These are phyloP conservation scores for Microtus oregoni DNA, from an alignment of 2,113 vertebrate species.

Conservation along the genomic window DNA sequence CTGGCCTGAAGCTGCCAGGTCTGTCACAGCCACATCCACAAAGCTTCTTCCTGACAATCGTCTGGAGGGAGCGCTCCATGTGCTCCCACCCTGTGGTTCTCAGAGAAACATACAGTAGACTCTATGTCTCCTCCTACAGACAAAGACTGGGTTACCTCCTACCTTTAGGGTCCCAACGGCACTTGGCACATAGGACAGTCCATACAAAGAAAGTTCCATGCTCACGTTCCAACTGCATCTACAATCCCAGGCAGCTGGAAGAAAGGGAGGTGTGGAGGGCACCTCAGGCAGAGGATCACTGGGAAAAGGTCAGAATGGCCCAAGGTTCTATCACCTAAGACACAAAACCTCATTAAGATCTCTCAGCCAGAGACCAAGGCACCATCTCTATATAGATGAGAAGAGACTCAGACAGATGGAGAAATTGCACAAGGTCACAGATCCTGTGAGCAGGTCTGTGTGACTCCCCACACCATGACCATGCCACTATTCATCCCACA, in stretches of 20 bases:
- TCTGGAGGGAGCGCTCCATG: background rate
- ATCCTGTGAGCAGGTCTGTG: background rate
- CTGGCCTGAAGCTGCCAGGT: background rate
- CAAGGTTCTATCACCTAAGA: background rate
- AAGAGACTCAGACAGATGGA: background rate
- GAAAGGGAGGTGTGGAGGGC: too few relatives aligned
- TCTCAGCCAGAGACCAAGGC: background rate
- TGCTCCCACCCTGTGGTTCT: background rate
- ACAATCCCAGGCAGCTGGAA: slow-evolving; percentile 18
- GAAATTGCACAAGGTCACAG: background rate
- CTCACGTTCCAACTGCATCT: background rate
- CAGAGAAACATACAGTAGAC: background rate
- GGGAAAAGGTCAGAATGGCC: background rate
- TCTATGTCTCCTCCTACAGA: background rate
- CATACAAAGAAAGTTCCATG: background rate
- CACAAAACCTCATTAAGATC: background rate
- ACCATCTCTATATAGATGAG: background rate
- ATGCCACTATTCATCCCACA: background rate
- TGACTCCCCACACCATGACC: background rate
- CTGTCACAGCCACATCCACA: background rate
- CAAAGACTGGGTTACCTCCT: background rate
- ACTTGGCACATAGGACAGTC: background rate
- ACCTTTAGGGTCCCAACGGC: background rate
- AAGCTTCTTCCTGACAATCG: background rate
- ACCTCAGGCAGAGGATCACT: background rate